Evolutionary conservation across 2,888 invertebrate genomes (phyloP).

Genomic region (Ischnus inquisitorius): DNA sequence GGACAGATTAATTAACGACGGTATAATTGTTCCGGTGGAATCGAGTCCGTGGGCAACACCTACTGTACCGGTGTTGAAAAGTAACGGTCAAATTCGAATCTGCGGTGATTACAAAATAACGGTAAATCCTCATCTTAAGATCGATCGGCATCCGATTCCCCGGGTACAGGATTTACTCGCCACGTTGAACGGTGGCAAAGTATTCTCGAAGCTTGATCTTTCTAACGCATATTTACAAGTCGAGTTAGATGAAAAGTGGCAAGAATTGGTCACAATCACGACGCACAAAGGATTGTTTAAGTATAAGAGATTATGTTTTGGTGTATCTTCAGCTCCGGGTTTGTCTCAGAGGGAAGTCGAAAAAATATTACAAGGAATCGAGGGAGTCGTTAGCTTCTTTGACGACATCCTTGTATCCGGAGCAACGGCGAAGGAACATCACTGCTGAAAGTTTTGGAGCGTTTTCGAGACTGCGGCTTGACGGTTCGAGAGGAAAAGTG

Average conservation of each 20-base stretch:
- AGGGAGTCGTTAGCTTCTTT: conserved; percentile 35
- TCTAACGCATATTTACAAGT: conserved; percentile 36
- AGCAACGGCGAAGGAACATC: conserved; percentile 11
- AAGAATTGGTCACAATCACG: not conserved
- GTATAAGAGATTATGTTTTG: conserved; percentile 39
- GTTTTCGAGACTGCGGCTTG: conserved; percentile 26
- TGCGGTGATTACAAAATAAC: conserved; percentile 73
- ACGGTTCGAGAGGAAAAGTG: conserved; percentile 44
- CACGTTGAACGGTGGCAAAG: conserved; percentile 65
- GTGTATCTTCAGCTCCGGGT: conserved; percentile 31
- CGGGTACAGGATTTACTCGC: conserved; percentile 59
- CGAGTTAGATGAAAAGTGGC: conserved; percentile 15
- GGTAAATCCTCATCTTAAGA: conserved; percentile 47
- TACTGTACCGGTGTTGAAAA: conserved; percentile 73
- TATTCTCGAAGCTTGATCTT: conserved; percentile 70
- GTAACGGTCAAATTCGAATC: conserved; percentile 71
- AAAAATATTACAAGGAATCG: conserved; percentile 17
- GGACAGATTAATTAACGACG: conserved; percentile 61
- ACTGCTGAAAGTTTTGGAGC: conserved; percentile 25
- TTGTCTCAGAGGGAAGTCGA: conserved; percentile 40
- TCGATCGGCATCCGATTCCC: conserved; percentile 65
- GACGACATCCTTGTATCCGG: conserved; percentile 49
- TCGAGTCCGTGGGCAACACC: conserved; percentile 73
- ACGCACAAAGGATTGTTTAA: not conserved
- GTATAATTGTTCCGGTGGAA: conserved; percentile 68